phyloP scores from a whole-genome alignment of 92 coral and sea anemone species.

The Parazoanthus darwini region DNA sequence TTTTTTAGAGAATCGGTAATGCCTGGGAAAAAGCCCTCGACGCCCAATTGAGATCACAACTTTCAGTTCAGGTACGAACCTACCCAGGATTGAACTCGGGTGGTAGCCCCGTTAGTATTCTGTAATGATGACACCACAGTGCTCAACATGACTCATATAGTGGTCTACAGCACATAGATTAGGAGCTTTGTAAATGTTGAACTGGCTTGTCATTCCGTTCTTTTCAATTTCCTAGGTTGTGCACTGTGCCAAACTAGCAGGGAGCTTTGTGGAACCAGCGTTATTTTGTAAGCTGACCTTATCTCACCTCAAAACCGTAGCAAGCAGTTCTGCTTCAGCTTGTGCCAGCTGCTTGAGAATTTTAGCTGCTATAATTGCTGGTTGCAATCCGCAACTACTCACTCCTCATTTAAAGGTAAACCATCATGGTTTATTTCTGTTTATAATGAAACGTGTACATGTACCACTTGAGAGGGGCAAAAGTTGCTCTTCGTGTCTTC shows the following conservation, averaged over 20 bases:
- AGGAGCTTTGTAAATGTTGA: no score
- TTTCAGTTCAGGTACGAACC: background rate
- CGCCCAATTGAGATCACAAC: background rate
- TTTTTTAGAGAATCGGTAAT: background rate
- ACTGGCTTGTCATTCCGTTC: background rate
- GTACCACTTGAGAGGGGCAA: background rate
- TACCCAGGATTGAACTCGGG: background rate
- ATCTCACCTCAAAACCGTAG: conserved; percentile 81
- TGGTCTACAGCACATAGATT: no score
- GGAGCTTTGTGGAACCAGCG: conserved; percentile 93
- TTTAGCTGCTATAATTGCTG: conserved; percentile 77
- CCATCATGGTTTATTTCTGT: conserved; percentile 22
- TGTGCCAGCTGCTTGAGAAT: conserved; percentile 80
- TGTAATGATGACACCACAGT: background rate
- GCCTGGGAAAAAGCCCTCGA: background rate
- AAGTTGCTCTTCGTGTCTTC: no score
- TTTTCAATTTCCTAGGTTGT: conserved; percentile 55
- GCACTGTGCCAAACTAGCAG: conserved; percentile 85
- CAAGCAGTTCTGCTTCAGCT: conserved; percentile 68
- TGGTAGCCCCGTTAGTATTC: background rate
- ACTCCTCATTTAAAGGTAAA: conserved; percentile 71
- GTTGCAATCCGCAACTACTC: conserved; percentile 71
- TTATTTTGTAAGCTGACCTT: conserved; percentile 87
- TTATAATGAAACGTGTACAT: no score
- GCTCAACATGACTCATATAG: background rate